Evolutionary conservation across 2,113 vertebrate species (phyloP), one percentile per base, ranked within the genome.

Genomic region (Xiphias gladius): DNA sequence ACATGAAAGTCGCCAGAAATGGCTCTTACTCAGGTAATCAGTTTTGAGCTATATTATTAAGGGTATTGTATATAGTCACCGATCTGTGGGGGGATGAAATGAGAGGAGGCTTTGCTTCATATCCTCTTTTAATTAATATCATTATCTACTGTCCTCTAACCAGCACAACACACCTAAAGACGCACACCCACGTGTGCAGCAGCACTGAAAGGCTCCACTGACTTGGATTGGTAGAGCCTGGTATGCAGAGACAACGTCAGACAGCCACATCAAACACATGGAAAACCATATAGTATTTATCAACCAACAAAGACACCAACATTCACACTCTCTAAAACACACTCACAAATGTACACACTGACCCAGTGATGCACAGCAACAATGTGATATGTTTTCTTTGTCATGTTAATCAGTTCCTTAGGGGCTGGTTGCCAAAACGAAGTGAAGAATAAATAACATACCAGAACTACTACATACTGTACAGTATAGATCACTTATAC

Each of bases 71-170:
- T 84, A 76, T 66, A 88, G 71, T 89, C 86, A 83, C 65, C 85
- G 89, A 85, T 91, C 81, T 91, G 86, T 76, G 65, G 63, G 75
- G 79, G 73, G 80, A 64, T 73, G 75, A 85, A 81, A 84, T 86
- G 84, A 85, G 80, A 91, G 66, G 84, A 86, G 65, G 80, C 41
- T 88, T 77, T 89, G 87, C 92, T 90, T 91, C 87, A 86, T 86
- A 87, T 88, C 91, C 81, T 87, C 76, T 78, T 89, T 92, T 91
- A 93, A 93, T 93, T 92, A 89, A 89, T 90, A 86, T 85, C 72
- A 90, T 87, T 86, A 90, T 85, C 89, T 84, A 69, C 69, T 74
- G 39, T 77, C 78, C 82, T 79, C 86, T 77, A 81, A 83, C 35
- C 68, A 74, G 64, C 46, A 70, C 72, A 80, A 78, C 80, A 79